A percentile compares a stretch with the other conserved stretches of the same genome.
Evolutionary conservation across 2,888 invertebrate species (phyloP).

Genomic region (Platycnemis pennipes): DNA sequence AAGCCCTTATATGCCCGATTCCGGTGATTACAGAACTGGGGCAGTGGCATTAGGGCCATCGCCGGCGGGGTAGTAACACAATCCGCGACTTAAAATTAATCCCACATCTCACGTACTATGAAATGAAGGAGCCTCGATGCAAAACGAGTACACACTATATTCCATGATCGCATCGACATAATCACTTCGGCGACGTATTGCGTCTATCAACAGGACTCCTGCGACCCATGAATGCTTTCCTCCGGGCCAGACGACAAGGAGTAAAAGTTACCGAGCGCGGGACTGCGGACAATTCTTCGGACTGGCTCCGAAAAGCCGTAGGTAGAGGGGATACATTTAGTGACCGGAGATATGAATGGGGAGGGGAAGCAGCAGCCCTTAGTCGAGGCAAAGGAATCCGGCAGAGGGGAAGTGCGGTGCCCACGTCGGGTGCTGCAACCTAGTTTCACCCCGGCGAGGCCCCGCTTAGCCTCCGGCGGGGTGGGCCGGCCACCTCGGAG

Average conservation of each 20-base stretch:
- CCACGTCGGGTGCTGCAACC: neutral
- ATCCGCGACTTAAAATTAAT: neutral
- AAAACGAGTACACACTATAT: neutral
- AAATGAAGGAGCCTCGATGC: neutral
- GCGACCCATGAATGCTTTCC: neutral
- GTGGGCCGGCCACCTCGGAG: neutral
- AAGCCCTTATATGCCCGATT: neutral
- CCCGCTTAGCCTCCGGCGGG: neutral
- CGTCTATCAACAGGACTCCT: neutral
- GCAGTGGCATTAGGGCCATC: neutral
- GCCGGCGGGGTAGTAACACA: neutral
- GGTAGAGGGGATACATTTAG: neutral
- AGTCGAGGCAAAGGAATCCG: neutral
- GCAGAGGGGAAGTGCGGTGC: neutral
- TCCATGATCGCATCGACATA: neutral
- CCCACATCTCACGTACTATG: neutral
- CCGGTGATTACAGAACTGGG: neutral
- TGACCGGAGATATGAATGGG: neutral
- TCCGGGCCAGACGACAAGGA: neutral
- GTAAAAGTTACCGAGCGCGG: neutral
- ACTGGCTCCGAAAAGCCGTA: neutral
- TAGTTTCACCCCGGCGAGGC: neutral
- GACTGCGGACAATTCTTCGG: neutral
- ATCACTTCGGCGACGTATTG: neutral
- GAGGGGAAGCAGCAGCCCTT: neutral